A percentile compares a stretch with the other conserved stretches of the same genome.
These are phyloP conservation scores for Anthrax anthrax DNA, from an alignment of 2,888 invertebrate species.

Conservation along the genomic window DNA sequence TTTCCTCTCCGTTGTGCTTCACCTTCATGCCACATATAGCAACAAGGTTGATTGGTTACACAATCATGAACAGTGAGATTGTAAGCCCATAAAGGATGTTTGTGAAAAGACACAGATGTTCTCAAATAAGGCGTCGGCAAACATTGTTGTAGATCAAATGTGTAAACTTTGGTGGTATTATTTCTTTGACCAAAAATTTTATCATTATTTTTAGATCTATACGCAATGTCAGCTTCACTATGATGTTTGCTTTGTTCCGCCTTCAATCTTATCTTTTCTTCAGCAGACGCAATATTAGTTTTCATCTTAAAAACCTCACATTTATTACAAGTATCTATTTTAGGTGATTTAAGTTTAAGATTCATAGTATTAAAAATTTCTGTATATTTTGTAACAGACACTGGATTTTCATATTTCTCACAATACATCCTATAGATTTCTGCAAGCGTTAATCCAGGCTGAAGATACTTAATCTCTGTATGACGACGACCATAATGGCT, in stretches of 20 bases:
- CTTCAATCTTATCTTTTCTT: neutral
- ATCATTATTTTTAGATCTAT: neutral
- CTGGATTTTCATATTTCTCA: conserved; percentile 1
- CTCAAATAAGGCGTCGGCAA: conserved; percentile 3
- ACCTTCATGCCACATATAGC: conserved; percentile 9
- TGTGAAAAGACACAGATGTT: conserved; percentile 7
- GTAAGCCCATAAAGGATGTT: conserved; percentile 6
- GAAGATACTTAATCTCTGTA: conserved; percentile 4
- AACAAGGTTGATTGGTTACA: neutral
- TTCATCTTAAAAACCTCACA: conserved; percentile 4
- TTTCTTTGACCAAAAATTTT: neutral
- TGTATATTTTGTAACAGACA: conserved; percentile 7
- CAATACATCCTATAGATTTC: conserved; percentile 9
- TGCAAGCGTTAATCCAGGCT: neutral
- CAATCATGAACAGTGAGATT: conserved; percentile 7
- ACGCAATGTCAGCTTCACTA: neutral
- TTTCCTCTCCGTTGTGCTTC: conserved; percentile 6
- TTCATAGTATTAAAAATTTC: conserved; percentile 9
- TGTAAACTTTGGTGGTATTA: neutral
- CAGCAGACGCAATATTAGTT: neutral
- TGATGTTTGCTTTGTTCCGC: neutral
- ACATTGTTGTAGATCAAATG: conserved; percentile 9
- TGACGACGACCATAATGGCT: conserved; percentile 6
- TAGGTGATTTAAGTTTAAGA: conserved; percentile 8
- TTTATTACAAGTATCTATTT: conserved; percentile 10